Base-by-base conservation (phyloP, 2,888 invertebrate species). In the Drosophila phalerata region DNA sequence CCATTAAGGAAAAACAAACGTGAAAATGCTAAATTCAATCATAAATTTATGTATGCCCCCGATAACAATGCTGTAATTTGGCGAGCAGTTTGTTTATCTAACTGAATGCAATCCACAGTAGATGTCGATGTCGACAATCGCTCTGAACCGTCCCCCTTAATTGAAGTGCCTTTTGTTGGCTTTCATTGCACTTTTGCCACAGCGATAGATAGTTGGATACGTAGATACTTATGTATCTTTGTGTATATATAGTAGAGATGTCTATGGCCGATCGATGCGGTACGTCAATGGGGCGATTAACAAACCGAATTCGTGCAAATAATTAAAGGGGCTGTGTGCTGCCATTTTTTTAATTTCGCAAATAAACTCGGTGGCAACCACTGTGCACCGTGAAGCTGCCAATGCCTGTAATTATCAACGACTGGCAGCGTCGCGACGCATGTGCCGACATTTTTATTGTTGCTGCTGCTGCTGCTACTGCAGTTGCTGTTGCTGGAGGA, bases 21-120 rank as follows among this genome's bases (percentile, higher is more conserved):
- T 67, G 72, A 79, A 78, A 78, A 78, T 77, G 67, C 57, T 73
- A 64, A 73, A 81, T 81, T 81, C 81, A 81, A 80, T 80, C 80
- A 80, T 80, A 80, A 81, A 80, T 80, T 81, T 77, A 61, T 62
- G 67, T 57, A 40, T 51, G 52, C 65, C 22, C 38, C 32, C 66
- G 77, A 79, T 79, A 81, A 81, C 81, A 81, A 81, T 81, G 83
- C 79, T 82, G 83, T 83, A 81, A 81, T 81, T 81, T 81, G 76
- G 75, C 73, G 53, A 67, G 48, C 77, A 61, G 76, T 83, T 83
- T 80, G 83, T 82, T 81, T 79, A 81, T 81, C 75, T 81, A 78
- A 75, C 63, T 65, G 64, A 68, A 79, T 69, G 63, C 72, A 69
- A 73, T 69, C 48, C 78, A n/a, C n/a, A 19, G 40, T 55, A 28